Percentiles rank a stretch among this genome's conserved stretches.
phyloP scores from a whole-genome alignment of 2,888 invertebrate genomes.

The Heliconius erato region DNA sequence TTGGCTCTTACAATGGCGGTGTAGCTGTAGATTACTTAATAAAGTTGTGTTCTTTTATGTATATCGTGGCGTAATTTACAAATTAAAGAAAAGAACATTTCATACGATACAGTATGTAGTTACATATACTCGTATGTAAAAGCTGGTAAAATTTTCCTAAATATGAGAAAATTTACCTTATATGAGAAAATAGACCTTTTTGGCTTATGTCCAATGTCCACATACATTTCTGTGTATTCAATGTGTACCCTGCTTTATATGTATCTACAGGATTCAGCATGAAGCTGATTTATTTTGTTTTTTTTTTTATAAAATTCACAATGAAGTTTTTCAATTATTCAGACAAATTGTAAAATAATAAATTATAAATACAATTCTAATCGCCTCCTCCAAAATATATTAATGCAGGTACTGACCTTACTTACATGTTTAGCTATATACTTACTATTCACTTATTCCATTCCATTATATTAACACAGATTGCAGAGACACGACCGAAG shows the following conservation, averaged over 20 bases:
- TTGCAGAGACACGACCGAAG: background rate
- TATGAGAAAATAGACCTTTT: slow-evolving; percentile 11
- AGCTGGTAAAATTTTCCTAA: background rate
- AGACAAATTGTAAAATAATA: too few relatives aligned
- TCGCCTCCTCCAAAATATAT: too few relatives aligned
- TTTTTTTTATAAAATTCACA: too few relatives aligned
- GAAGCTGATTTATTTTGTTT: too few relatives aligned
- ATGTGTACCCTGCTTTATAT: too few relatives aligned
- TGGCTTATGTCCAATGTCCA: slow-evolving; percentile 31
- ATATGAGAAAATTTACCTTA: slow-evolving; percentile 13
- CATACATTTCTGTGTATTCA: background rate
- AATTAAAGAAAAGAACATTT: slow-evolving; percentile 17
- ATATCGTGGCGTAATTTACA: background rate
- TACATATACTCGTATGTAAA: background rate
- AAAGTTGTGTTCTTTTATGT: background rate
- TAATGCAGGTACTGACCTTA: too few relatives aligned
- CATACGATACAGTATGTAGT: background rate
- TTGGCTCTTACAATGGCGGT: too few relatives aligned
- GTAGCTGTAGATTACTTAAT: background rate
- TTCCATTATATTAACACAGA: background rate
- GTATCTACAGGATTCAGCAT: too few relatives aligned
- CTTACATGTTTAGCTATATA: too few relatives aligned
- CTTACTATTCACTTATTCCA: background rate
- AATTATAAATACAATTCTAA: too few relatives aligned
- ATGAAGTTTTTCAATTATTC: too few relatives aligned